Base-by-base conservation (phyloP, 2,113 vertebrate species). In the Callipepla californica region DNA sequence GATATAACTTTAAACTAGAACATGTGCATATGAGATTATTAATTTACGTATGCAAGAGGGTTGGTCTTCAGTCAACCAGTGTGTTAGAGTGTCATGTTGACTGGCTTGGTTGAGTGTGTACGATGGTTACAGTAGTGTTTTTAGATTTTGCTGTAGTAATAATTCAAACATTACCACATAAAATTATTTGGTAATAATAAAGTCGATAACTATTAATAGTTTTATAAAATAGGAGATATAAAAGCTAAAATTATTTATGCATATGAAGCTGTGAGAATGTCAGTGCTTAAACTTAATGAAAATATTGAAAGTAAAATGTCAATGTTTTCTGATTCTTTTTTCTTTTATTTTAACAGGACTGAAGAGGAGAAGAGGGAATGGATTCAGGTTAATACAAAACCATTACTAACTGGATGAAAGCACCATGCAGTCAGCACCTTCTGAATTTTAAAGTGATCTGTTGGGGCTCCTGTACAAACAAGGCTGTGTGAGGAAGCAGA, bases 331-430 rank as follows among this genome's bases (percentile, higher is more conserved):
- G 32, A 85, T 28, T 88, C 85, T 26, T 88, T 73, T 90, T 89
- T 30, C 85, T 79, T 97, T 87, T 97, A 32, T 86, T 92, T 97
- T 96, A 92, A 79, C 90, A 99, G 99, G 97, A 99, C 98, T 7
- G 98, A 99, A 90, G 99, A 99, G 55, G 99, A 99, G 95, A 99
- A 99, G 92, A 98, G 98, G 95, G 98, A 99, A 53, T 99, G 99
- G 99, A 98, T 99, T 94, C 98, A 99, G 98, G 99, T 98, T 94
- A 98, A 93, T 90, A 72, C 53, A 74, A 87, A 89, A n/a, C 55
- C 72, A 25, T 78, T 91, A 13, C 30, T 57, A 77, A 89, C 61
- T 3, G 55, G 44, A 78, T 47, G 25, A 48, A 75, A 18, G 38
- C 28, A 26, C 30, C 20, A 6, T 26, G 32, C 59, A 90, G 47